Evolutionary conservation across 2,888 invertebrate genomes (phyloP), one percentile per base, ranked within the genome.

Genomic region (Creontiades dilutus): DNA sequence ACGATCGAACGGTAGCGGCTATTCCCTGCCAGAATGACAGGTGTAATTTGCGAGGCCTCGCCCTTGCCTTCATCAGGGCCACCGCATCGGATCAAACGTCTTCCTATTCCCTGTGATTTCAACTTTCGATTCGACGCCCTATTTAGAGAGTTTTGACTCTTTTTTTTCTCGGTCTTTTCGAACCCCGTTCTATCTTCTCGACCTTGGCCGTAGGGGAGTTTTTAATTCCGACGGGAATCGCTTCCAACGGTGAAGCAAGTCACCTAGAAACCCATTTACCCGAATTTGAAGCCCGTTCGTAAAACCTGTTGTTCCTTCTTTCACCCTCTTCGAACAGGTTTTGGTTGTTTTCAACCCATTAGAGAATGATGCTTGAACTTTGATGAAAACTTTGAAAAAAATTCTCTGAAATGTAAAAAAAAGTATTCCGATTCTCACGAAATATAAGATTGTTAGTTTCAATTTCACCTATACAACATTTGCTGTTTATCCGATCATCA

Each of bases 31-130:
- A 23, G 68, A 68, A 68, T 68, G 68, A 68, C 68, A 68, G 68
- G 68, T 27, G 68, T 68, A 68, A 68, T 68, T 23, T 68, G 68
- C 23, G 68, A 68, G 68, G 23, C 68, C 68, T n/a, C 68, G 68
- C 68, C 68, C 27, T 68, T 23, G 68, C 68, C 68, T 68, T 68
- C 68, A 68, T 68, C 68, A 68, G 68, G 68, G 68, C 68, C 68
- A 68, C 23, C 68, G 68, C 68, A 68, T 68, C 68, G 23, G 68
- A 68, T 68, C 68, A 68, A 68, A 68, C 68, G 23, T 19, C 27
- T 68, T 68, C 68, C 23, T 23, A 14, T n/a, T n/a, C 16, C 7
- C 61, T 19, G 68, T 4, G 23, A 68, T 68, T 68, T 68, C 68
- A 68, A 68, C 68, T 68, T 68, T 68, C 68, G 68, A 23, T 68